phyloP scores from a whole-genome alignment of 2,113 vertebrate genomes.

The Anser brachyrhynchus region DNA sequence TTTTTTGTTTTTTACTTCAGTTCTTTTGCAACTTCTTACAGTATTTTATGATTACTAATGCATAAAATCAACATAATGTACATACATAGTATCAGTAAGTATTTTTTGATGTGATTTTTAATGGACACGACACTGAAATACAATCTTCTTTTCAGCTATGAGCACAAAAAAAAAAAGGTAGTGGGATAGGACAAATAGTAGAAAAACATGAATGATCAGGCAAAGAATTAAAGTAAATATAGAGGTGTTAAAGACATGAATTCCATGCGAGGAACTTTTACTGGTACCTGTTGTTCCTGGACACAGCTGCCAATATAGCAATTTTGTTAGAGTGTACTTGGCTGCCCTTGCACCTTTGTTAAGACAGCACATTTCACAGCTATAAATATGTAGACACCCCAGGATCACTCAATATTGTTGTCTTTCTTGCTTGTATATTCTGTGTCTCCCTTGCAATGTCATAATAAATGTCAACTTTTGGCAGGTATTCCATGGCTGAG shows the following conservation, averaged over 20 bases:
- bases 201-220: neutral
- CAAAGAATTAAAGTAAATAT: neutral
- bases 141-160: neutral
- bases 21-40: neutral
- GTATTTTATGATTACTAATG: neutral
- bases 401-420: neutral
- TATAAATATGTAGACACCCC: neutral
- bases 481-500: neutral
- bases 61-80: neutral
- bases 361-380: slow-evolving; percentile 34
- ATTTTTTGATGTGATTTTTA: neutral
- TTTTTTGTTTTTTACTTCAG: rapidly evolving
- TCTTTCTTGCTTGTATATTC: neutral
- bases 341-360: slow-evolving; percentile 7
- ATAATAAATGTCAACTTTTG: neutral
- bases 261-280: slow-evolving; percentile 28
- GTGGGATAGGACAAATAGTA: neutral
- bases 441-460: neutral
- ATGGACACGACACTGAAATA: neutral
- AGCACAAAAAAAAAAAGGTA: neutral
- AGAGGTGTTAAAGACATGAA: neutral
- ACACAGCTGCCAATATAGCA: neutral
- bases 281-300: neutral
- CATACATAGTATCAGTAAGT: neutral
- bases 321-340: slow-evolving; percentile 9